These are phyloP conservation scores for Drosophila funebris DNA, from an alignment of 1,140 invertebrate species.

Conservation along the genomic window DNA sequence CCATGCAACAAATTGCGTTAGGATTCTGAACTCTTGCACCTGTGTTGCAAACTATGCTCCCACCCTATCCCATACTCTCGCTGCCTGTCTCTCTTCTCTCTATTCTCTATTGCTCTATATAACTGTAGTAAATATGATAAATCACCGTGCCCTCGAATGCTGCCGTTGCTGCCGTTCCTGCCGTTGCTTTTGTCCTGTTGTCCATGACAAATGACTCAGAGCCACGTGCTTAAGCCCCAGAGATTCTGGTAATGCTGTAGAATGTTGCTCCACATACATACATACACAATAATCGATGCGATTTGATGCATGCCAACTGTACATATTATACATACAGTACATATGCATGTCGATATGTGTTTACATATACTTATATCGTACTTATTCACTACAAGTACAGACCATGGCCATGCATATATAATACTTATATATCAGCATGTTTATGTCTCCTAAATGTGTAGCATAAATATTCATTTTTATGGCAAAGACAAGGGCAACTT, in stretches of 20 bases:
- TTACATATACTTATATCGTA: conserved; percentile 11
- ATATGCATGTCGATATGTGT: conserved; percentile 4
- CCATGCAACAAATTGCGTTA: conserved; percentile 77
- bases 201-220: conserved; percentile 72
- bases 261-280: conserved; percentile 41
- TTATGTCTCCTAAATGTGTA: conserved; percentile 59
- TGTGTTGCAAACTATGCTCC: conserved; percentile 44
- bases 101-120: conserved; percentile 27
- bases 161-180: conserved; percentile 23
- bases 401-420: conserved; percentile 53
- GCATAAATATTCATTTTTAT: conserved; percentile 81
- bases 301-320: conserved; percentile 74
- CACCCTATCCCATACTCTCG: conserved; percentile 1
- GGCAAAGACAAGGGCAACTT: conserved; percentile 60
- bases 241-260: conserved; percentile 28
- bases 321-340: conserved; percentile 4
- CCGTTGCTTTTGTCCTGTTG: too few relatives aligned
- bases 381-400: conserved; percentile 39
- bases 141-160: conserved; percentile 53
- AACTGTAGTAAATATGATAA: conserved; percentile 77
- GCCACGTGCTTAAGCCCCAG: conserved; percentile 45
- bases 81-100: not conserved
- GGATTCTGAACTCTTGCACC: conserved; percentile 74
- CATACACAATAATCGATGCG: conserved; percentile 75
- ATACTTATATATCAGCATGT: conserved; percentile 64